Conservation (phyloP, 2,888 invertebrate species). For the Linnaemya tessellans region DNA sequence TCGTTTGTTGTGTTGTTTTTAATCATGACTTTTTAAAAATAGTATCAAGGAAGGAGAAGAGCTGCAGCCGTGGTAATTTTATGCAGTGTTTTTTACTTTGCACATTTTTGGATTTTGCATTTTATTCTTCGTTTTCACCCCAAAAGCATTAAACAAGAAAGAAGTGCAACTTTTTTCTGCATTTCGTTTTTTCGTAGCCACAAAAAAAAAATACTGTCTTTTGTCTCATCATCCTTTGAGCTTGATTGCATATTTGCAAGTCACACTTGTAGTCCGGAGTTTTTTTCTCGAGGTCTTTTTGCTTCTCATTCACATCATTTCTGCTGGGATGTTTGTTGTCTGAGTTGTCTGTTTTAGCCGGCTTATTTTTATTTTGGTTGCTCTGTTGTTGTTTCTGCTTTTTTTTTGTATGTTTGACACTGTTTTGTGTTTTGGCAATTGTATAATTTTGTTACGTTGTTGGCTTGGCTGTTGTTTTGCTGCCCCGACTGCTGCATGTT, state of each 20-base stretch:
- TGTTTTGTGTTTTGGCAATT: conserved; percentile 67
- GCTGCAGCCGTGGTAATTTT: conserved; percentile 36
- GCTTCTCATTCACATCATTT: conserved; percentile 42
- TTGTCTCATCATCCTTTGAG: conserved; percentile 60
- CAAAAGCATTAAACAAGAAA: conserved; percentile 37
- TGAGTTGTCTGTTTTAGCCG: conserved; percentile 48
- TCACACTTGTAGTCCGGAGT: conserved; percentile 62
- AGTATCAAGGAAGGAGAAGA: not conserved
- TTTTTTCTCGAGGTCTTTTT: conserved; percentile 21
- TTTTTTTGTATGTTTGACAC: conserved; percentile 59
- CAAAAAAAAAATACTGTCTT: conserved; percentile 27
- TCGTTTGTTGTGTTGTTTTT: conserved; percentile 20
- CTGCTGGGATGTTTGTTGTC: conserved; percentile 9
- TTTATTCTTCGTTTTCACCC: conserved; percentile 13
- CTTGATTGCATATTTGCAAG: conserved; percentile 70
- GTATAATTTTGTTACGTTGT: conserved; percentile 56
- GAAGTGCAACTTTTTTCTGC: conserved; percentile 14
- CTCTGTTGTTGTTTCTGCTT: not conserved
- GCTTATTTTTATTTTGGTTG: conserved; percentile 7
- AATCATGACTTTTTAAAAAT: conserved; percentile 48
- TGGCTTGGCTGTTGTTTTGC: conserved; percentile 31
- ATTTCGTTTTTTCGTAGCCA: not conserved
- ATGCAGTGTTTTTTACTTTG: conserved; percentile 59
- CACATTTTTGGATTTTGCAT: conserved; percentile 43
- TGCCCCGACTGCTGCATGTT: conserved; percentile 55